Evolutionary conservation across 2,797 vertebrate genomes (phyloP).

Genomic region (Anabacerthia variegaticeps): DNA sequence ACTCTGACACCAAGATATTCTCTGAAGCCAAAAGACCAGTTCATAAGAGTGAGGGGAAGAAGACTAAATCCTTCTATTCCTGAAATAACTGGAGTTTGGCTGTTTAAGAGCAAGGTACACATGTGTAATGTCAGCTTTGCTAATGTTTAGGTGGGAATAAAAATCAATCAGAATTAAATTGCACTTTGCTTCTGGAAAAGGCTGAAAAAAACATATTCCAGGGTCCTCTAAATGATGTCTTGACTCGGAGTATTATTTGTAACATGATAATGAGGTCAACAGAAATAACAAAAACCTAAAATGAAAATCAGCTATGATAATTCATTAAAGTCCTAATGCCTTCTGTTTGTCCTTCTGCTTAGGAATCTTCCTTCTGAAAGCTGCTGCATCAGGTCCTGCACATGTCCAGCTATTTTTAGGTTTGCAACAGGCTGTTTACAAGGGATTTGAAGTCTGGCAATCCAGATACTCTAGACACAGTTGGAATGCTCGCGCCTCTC

Average conservation of each 20-base stretch:
- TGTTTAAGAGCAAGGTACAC: background rate
- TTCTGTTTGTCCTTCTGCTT: background rate
- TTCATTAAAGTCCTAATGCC: background rate
- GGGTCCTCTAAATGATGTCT: background rate
- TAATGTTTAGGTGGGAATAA: background rate
- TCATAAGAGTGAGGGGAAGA: background rate
- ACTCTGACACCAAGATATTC: background rate
- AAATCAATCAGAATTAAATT: background rate
- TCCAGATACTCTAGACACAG: constrained; percentile 68
- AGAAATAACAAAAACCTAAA: background rate
- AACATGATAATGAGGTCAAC: background rate
- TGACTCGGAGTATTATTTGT: background rate
- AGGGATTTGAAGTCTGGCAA: constrained; percentile 66
- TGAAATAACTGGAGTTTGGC: background rate
- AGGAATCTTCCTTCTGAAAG: constrained; percentile 42
- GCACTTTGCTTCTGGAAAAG: background rate
- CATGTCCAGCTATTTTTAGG: constrained; percentile 68
- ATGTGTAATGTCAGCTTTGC: background rate
- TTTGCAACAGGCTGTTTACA: constrained; percentile 63
- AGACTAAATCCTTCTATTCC: background rate
- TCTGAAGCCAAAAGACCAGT: background rate
- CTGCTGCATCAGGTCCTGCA: constrained; percentile 61
- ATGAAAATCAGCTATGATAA: background rate
- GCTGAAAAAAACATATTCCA: background rate
- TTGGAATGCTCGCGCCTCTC: constrained; percentile 51